Conservation (phyloP, 2,888 invertebrate genomes). For the Hirtodrosophila trivittata region DNA sequence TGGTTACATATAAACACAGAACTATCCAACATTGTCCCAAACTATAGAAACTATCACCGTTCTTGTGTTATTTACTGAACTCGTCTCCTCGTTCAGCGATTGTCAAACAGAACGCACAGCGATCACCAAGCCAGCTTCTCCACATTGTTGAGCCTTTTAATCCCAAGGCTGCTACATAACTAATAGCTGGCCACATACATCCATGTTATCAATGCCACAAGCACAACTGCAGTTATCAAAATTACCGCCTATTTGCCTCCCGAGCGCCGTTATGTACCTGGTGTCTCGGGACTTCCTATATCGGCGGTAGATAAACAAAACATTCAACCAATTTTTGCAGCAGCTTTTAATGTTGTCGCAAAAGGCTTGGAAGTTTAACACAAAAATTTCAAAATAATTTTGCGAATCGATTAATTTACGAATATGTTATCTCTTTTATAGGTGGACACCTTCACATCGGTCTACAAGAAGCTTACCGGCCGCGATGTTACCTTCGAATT, state of each 20-base stretch:
- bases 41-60: too few relatives aligned
- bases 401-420: conserved; percentile 18
- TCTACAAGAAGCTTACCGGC: conserved; percentile 99
- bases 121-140: conserved; percentile 42
- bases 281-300: conserved; percentile 79
- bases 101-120: conserved; percentile 82
- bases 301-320: conserved; percentile 71
- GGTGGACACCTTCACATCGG: conserved; percentile 98
- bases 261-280: conserved; percentile 56
- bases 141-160: conserved; percentile 43
- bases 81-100: conserved; percentile 49
- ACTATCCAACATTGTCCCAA: too few relatives aligned
- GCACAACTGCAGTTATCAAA: conserved; percentile 12
- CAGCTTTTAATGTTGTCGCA: conserved; percentile 23
- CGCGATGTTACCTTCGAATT: conserved; percentile 99
- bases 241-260: conserved; percentile 80
- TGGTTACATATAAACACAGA: neutral
- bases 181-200: conserved; percentile 16
- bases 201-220: conserved; percentile 4
- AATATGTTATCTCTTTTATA: conserved; percentile 84
- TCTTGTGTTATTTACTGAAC: conserved; percentile 81
- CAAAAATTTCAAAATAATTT: neutral
- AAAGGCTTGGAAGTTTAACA: conserved; percentile 44
- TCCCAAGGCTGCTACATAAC: conserved; percentile 31
- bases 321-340: conserved; percentile 20